phyloP scores from a whole-genome alignment of 2,888 invertebrate genomes.

The Gymnosoma rotundatum region DNA sequence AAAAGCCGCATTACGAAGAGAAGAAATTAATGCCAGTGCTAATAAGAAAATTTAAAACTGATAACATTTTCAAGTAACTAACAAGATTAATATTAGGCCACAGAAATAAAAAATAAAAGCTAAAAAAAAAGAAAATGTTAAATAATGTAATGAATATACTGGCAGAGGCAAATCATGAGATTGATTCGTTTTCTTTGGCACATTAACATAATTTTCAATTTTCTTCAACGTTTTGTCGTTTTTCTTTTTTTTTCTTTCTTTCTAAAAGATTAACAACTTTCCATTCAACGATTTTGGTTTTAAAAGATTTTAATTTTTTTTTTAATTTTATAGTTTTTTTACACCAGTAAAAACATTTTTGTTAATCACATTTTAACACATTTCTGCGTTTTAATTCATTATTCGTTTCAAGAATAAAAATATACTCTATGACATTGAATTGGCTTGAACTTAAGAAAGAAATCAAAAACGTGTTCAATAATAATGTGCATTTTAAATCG shows the following conservation, averaged over 20 bases:
- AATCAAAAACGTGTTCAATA: neutral
- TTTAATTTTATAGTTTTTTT: neutral
- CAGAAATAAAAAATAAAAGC: neutral
- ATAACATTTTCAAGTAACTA: constrained; percentile 46
- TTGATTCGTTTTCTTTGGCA: constrained; percentile 40
- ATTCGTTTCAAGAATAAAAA: no score
- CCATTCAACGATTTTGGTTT: constrained; percentile 36
- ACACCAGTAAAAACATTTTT: constrained; percentile 3
- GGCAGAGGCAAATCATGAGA: neutral
- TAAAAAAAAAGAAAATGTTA: neutral
- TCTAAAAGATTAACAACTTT: constrained; percentile 54
- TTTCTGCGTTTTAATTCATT: neutral
- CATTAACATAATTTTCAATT: constrained; percentile 61
- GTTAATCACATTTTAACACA: constrained; percentile 6
- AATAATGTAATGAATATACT: neutral
- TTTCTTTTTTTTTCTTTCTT: neutral
- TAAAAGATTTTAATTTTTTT: neutral
- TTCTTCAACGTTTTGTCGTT: neutral
- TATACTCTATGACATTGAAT: no score
- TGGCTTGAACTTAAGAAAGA: no score
- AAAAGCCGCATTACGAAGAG: constrained; percentile 19
- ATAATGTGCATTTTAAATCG: neutral
- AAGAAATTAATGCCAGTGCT: constrained; percentile 36
- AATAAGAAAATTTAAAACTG: constrained; percentile 57
- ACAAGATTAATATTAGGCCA: constrained; percentile 30